These are phyloP conservation scores for Asobara japonica DNA, from an alignment of 1,140 invertebrate species.

Conservation along the genomic window DNA sequence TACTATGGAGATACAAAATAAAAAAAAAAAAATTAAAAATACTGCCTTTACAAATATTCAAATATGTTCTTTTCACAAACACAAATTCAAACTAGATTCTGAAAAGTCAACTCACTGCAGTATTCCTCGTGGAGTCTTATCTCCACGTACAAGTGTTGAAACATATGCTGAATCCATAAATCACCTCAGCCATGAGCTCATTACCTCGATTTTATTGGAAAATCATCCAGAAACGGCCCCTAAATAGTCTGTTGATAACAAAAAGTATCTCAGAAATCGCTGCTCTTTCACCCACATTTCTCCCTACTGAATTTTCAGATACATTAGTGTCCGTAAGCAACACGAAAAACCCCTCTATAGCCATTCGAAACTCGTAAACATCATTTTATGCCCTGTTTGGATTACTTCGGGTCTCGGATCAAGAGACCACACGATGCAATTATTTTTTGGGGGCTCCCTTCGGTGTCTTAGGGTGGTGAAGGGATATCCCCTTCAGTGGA, in stretches of 20 bases:
- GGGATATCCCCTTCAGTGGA: not conserved
- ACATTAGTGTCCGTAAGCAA: not conserved
- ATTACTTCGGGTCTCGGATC: constrained; percentile 59
- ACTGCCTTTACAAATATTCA: too few relatives aligned
- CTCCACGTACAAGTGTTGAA: not conserved
- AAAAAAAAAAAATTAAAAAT: too few relatives aligned
- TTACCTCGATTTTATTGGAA: constrained; percentile 4
- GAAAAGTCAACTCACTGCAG: too few relatives aligned
- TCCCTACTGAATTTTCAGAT: not conserved
- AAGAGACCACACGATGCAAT: constrained; percentile 62
- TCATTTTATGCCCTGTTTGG: constrained; percentile 65
- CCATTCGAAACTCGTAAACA: constrained; percentile 64
- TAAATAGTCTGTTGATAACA: not conserved
- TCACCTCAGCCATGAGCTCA: not conserved
- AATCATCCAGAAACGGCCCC: not conserved
- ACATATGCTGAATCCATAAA: not conserved
- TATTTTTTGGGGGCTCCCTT: constrained; percentile 46
- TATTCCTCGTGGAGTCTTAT: too few relatives aligned
- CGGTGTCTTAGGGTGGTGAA: not conserved
- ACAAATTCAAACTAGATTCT: too few relatives aligned
- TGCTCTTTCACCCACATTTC: not conserved
- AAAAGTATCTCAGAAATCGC: not conserved
- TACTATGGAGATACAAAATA: too few relatives aligned
- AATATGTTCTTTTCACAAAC: too few relatives aligned
- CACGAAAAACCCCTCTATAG: constrained; percentile 22